These are phyloP conservation scores for Microtus ochrogaster DNA, from an alignment of 2,113 vertebrate genomes.

Conservation along the genomic window DNA sequence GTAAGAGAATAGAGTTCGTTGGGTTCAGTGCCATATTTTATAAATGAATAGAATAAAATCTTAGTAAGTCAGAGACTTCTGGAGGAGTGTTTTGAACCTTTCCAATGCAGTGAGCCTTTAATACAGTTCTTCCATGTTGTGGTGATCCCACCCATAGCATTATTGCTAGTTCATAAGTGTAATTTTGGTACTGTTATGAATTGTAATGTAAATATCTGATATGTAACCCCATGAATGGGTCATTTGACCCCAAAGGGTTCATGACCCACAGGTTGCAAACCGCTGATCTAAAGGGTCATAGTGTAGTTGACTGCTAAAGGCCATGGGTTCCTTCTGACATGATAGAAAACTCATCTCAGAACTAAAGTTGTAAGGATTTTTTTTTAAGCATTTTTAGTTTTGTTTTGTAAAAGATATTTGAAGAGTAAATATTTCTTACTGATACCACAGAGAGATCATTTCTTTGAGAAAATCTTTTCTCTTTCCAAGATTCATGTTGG, in stretches of 20 bases:
- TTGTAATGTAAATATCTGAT: background rate
- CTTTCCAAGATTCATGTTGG: conserved; percentile 48
- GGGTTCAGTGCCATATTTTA: conserved; percentile 35
- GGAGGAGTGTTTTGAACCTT: background rate
- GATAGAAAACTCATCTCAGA: conserved; percentile 37
- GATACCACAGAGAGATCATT: conserved; percentile 44
- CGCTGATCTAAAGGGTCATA: background rate
- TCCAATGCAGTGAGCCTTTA: background rate
- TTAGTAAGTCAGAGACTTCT: background rate
- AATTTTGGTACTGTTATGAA: background rate
- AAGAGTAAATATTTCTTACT: conserved; percentile 59
- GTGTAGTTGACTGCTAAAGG: background rate
- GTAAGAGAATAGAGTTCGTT: conserved; percentile 27
- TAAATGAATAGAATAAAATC: conserved; percentile 12
- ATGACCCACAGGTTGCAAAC: background rate
- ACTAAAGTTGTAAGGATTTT: conserved; percentile 46
- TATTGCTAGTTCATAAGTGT: background rate
- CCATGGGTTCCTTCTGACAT: conserved; percentile 5
- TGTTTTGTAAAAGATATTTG: conserved; percentile 54
- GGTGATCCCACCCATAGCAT: background rate
- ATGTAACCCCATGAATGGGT: background rate
- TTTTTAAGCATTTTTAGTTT: conserved; percentile 64
- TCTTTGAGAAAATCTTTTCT: conserved; percentile 27
- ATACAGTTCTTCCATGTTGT: background rate
- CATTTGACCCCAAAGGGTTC: background rate